These are phyloP conservation scores for Leptinotarsa defecta DNA, from an alignment of 1,140 invertebrate genomes.

Conservation along the genomic window DNA sequence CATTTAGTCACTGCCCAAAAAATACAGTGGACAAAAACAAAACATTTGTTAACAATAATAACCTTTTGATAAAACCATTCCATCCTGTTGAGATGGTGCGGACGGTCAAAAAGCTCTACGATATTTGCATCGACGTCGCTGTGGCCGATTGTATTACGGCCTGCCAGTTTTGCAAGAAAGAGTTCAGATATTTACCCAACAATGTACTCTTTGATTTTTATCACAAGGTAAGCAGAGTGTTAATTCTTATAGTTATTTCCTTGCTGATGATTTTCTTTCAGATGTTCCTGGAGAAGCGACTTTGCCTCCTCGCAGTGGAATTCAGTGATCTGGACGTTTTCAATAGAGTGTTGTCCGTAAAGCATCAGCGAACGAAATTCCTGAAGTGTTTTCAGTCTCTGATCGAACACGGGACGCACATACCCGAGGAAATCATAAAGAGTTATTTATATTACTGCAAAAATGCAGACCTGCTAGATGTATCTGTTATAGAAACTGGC, in stretches of 20 bases:
- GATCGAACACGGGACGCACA: slow-evolving; percentile 65
- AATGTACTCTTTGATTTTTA: slow-evolving; percentile 69
- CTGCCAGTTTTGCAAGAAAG: slow-evolving; percentile 42
- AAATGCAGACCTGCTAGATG: slow-evolving; percentile 18
- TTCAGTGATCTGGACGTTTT: slow-evolving; percentile 75
- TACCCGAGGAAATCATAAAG: slow-evolving; percentile 60
- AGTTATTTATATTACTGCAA: slow-evolving; percentile 57
- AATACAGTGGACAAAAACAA: neutral
- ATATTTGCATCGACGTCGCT: slow-evolving; percentile 38
- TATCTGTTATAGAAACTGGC: slow-evolving; percentile 61
- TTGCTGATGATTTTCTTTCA: slow-evolving; percentile 35
- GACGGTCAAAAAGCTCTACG: slow-evolving; percentile 30
- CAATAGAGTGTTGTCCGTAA: slow-evolving; percentile 71
- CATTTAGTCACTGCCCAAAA: too few relatives aligned
- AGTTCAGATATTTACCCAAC: slow-evolving; percentile 58
- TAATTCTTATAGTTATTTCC: neutral
- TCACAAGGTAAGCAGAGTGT: slow-evolving; percentile 63
- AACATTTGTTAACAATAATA: neutral
- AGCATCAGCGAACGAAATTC: slow-evolving; percentile 68
- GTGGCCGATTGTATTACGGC: slow-evolving; percentile 31
- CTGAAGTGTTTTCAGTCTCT: slow-evolving; percentile 70
- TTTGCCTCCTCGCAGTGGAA: slow-evolving; percentile 59
- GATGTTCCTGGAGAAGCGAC: slow-evolving; percentile 44
- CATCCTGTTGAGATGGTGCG: neutral
- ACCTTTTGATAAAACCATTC: neutral